Evolutionary conservation across 2,797 vertebrate species (phyloP), one percentile per base, ranked within the genome.

Genomic region (Melanotaenia maccullochi): DNA sequence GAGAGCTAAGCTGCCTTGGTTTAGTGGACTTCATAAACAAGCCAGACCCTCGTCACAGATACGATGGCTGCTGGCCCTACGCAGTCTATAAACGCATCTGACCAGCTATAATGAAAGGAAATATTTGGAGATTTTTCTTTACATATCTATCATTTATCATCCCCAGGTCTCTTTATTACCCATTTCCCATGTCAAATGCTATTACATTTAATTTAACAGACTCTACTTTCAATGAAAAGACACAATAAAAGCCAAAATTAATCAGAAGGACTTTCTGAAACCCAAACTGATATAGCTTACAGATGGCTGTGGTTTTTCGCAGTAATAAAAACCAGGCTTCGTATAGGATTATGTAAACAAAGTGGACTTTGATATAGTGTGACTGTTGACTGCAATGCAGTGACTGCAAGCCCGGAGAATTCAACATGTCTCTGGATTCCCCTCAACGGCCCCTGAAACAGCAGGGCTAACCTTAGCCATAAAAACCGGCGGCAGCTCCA

Each of bases 101-200:
- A 90, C 68, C 38, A 47, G 72, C 81, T 71, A 68, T 82, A 82
- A 90, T 87, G 83, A 84, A 69, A 74, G 67, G 66, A 87, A 89
- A 84, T 73, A 73, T 89, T 89, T 78, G 58, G 77, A 84, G 81
- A 87, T 90, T 89, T 90, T 89, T 88, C 86, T 87, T 92, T 86
- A 88, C 87, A 83, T 88, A 82, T 90, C 85, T 83, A 78, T 85
- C 86, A 82, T 90, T 85, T 85, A 88, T 89, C 86, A 83, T 85
- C 64, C 69, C 55, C 62, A n/a, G 76, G 63, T 80, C 78, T 69
- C 83, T 88, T 91, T 90, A 89, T 88, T 85, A 73, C 71, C 71
- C 78, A 85, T 85, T 92, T 91, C 91, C 90, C 90, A 91, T 74
- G 91, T 92, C 90, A 90, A 77, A 87, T 76, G 78, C 76, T 71